Conservation (phyloP, 2,797 vertebrate species). For the Mus caroli region DNA sequence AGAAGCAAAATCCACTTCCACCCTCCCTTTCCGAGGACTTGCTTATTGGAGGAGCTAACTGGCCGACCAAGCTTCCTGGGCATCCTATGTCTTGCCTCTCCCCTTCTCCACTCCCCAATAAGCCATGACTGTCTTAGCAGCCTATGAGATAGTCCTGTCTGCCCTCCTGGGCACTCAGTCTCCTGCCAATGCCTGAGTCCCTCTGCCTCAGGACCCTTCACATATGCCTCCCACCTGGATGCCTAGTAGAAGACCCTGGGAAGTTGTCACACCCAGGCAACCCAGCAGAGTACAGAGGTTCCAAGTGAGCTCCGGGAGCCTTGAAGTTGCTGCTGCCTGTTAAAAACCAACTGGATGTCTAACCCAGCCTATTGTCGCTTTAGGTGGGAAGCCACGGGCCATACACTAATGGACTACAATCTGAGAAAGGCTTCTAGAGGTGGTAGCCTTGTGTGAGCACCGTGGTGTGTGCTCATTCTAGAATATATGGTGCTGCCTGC, state of each 20-base stretch:
- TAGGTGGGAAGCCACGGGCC: background rate
- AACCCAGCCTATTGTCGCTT: background rate
- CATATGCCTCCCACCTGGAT: background rate
- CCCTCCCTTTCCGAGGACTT: background rate
- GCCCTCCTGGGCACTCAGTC: background rate
- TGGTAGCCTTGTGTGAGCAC: background rate
- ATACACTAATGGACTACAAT: background rate
- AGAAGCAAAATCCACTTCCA: conserved; percentile 4
- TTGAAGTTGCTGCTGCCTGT: too few relatives aligned
- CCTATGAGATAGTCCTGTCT: background rate
- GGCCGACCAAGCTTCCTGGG: background rate
- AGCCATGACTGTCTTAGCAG: background rate
- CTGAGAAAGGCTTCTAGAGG: background rate
- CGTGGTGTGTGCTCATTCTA: background rate
- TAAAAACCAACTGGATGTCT: background rate
- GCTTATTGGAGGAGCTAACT: background rate
- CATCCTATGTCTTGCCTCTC: too few relatives aligned
- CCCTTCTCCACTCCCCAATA: too few relatives aligned
- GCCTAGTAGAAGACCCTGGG: background rate
- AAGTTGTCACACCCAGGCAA: background rate
- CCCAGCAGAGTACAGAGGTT: background rate
- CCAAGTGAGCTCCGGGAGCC: background rate
- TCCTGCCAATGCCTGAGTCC: background rate
- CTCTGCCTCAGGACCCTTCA: background rate
- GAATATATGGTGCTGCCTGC: too few relatives aligned